Conservation (phyloP, 2,797 vertebrate genomes). For the Sylvia borin region DNA sequence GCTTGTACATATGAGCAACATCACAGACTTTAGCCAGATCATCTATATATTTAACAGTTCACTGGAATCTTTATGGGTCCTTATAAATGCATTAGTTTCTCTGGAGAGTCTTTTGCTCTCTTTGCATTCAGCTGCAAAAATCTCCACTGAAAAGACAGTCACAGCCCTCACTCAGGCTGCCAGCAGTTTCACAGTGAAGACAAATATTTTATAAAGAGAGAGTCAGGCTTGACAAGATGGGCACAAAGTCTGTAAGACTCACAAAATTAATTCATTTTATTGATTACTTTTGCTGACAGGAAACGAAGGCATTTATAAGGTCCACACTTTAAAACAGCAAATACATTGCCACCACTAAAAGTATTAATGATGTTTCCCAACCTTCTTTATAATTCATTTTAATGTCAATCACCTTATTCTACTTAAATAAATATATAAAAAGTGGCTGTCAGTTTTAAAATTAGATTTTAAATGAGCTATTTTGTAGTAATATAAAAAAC, state of each 20-base stretch:
- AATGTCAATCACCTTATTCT: neutral
- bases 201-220: neutral
- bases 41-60: neutral
- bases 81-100: slow-evolving; percentile 30
- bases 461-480: neutral
- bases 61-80: neutral
- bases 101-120: neutral
- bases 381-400: neutral
- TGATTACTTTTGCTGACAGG: neutral
- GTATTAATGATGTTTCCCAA: neutral
- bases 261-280: neutral
- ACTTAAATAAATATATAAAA: neutral
- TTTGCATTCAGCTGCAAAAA: neutral
- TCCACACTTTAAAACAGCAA: neutral
- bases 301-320: slow-evolving; percentile 43
- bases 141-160: neutral
- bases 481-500: neutral
- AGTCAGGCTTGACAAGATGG: neutral
- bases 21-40: neutral
- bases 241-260: neutral
- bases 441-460: neutral
- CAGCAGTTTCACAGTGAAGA: neutral
- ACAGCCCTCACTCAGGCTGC: neutral
- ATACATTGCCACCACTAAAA: neutral
- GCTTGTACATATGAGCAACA: neutral